Conservation (phyloP, 2,888 invertebrate species). For the Drosophila phalerata region DNA sequence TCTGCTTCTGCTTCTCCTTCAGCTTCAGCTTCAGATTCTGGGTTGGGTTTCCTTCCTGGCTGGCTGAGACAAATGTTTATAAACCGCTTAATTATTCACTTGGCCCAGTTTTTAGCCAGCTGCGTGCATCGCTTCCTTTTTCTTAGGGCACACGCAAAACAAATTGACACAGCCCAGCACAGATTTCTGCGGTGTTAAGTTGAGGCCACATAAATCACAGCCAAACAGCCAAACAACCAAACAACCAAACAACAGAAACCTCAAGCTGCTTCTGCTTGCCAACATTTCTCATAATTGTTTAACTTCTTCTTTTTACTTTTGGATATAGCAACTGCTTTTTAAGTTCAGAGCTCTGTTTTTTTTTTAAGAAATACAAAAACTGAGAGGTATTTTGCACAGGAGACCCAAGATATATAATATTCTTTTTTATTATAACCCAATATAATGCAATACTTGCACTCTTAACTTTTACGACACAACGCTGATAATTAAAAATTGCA, state of each 20-base stretch:
- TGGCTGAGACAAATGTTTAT: constrained; percentile 79
- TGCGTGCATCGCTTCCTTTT: constrained; percentile 38
- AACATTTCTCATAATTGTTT: constrained; percentile 41
- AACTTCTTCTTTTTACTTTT: constrained; percentile 1
- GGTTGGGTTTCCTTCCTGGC: constrained; percentile 24
- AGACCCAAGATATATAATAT: too few species aligned
- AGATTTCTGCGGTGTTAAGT: constrained; percentile 78
- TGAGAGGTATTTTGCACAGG: too few species aligned
- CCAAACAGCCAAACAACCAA: constrained; percentile 19
- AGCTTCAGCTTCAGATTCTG: background rate
- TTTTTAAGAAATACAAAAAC: background rate
- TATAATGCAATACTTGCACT: too few species aligned
- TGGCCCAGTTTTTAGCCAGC: constrained; percentile 69
- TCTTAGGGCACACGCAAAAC: constrained; percentile 64
- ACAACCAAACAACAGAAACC: constrained; percentile 15
- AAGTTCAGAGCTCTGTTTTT: background rate
- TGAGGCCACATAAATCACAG: constrained; percentile 72
- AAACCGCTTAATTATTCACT: constrained; percentile 82
- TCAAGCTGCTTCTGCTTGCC: constrained; percentile 9
- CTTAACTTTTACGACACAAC: too few species aligned
- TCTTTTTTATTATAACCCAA: too few species aligned
- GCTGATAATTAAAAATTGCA: too few species aligned
- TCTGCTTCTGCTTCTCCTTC: background rate
- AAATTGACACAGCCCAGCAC: constrained; percentile 75
- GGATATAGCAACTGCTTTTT: background rate